Evolutionary conservation across 1,140 invertebrate genomes (phyloP).

Genomic region (Solen grandis): DNA sequence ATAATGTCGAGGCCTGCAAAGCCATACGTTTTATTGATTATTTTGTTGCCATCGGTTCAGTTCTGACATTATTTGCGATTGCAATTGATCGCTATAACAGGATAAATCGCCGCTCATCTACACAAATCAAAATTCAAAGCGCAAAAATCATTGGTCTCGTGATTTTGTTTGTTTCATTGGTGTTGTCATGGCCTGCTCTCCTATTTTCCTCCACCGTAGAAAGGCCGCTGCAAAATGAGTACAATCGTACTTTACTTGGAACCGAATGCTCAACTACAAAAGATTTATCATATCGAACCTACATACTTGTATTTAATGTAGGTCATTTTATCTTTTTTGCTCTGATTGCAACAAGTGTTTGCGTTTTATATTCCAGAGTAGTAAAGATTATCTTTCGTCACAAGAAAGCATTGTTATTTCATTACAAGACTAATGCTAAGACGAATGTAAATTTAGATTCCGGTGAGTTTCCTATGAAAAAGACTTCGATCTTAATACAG

Average conservation of each 20-base stretch:
- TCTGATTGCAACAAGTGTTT: too few relatives aligned
- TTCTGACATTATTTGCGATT: background rate
- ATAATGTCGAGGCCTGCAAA: background rate
- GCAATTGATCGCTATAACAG: background rate
- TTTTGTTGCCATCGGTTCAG: background rate
- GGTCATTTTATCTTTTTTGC: background rate
- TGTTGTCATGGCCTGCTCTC: background rate
- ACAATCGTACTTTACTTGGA: background rate
- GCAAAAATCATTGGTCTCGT: background rate
- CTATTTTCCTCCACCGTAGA: background rate
- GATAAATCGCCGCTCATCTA: background rate
- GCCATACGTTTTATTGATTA: background rate
- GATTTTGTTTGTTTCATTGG: background rate
- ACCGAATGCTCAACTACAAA: background rate
- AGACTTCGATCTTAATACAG: too few relatives aligned
- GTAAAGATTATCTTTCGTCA: too few relatives aligned
- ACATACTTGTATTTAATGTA: background rate
- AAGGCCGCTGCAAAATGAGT: background rate
- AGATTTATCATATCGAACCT: background rate
- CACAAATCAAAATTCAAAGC: background rate
- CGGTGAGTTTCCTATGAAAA: too few relatives aligned
- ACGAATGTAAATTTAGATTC: too few relatives aligned
- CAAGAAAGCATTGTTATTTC: too few relatives aligned
- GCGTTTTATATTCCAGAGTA: too few relatives aligned
- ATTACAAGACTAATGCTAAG: too few relatives aligned